These are phyloP conservation scores for Syndactyla subalaris DNA, from an alignment of 2,797 vertebrate species.

Conservation along the genomic window DNA sequence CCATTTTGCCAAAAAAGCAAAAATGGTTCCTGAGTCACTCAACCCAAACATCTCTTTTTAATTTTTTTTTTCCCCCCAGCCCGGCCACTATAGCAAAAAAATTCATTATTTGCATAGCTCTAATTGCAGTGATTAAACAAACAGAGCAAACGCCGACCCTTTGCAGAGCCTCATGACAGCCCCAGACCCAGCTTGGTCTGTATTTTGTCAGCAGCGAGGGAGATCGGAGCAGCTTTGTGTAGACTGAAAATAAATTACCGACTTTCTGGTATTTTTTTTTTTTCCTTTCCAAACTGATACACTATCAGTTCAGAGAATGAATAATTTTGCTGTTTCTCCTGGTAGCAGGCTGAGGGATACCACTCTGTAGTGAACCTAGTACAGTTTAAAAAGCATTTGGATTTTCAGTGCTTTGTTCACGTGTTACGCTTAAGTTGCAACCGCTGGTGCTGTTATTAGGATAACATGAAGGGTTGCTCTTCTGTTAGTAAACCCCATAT, in stretches of 20 bases:
- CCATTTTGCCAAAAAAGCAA: background rate
- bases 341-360: conserved; percentile 6
- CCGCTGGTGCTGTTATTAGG: conserved; percentile 36
- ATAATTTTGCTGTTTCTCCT: conserved; percentile 49
- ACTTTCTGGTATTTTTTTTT: background rate
- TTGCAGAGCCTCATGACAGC: conserved; percentile 35
- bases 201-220: conserved; percentile 42
- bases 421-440: background rate
- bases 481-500: conserved; percentile 46
- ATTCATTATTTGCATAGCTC: conserved; percentile 49
- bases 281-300: background rate
- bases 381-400: conserved; percentile 32
- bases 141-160: conserved; percentile 19
- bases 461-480: background rate
- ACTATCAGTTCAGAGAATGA: conserved; percentile 44
- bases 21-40: conserved; percentile 13
- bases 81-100: conserved; percentile 32
- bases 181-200: conserved; percentile 41
- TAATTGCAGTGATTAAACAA: conserved; percentile 65
- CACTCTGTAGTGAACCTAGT: conserved; percentile 16
- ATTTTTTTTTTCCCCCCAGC: background rate
- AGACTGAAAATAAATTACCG: conserved; percentile 32
- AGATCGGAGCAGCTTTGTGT: conserved; percentile 26
- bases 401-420: conserved; percentile 45
- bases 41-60: background rate